Evolutionary conservation across 2,113 vertebrate genomes (phyloP).

Genomic region (Potamarius usumacintae): DNA sequence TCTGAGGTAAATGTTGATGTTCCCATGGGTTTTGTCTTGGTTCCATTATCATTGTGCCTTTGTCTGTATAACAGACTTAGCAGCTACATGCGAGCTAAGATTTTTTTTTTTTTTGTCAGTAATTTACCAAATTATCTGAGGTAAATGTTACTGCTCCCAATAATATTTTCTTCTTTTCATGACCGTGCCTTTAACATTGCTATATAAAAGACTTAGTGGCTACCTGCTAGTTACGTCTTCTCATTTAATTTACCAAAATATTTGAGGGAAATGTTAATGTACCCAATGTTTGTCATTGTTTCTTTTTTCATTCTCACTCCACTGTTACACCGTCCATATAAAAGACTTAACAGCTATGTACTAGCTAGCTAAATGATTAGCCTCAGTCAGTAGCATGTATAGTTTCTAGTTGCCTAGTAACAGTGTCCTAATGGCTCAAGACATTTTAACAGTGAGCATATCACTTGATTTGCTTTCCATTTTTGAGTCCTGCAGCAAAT

Average conservation of each 20-base stretch:
- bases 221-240: background rate
- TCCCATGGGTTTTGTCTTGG: too few relatives aligned
- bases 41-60: too few relatives aligned
- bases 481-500: background rate
- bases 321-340: background rate
- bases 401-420: background rate
- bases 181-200: background rate
- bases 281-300: too few relatives aligned
- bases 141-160: background rate
- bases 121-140: background rate
- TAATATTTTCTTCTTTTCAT: background rate
- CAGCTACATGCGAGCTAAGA: background rate
- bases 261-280: background rate
- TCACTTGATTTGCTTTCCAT: background rate
- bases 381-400: background rate
- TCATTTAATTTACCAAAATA: background rate
- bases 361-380: conserved; percentile 10
- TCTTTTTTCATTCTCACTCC: background rate
- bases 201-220: background rate
- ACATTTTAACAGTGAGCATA: background rate
- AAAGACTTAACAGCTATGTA: background rate
- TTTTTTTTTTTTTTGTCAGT: background rate
- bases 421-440: background rate
- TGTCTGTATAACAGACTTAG: background rate
- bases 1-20: too few relatives aligned